Evolutionary conservation across 2,888 invertebrate genomes (phyloP).

Genomic region (Agrotis segetum): DNA sequence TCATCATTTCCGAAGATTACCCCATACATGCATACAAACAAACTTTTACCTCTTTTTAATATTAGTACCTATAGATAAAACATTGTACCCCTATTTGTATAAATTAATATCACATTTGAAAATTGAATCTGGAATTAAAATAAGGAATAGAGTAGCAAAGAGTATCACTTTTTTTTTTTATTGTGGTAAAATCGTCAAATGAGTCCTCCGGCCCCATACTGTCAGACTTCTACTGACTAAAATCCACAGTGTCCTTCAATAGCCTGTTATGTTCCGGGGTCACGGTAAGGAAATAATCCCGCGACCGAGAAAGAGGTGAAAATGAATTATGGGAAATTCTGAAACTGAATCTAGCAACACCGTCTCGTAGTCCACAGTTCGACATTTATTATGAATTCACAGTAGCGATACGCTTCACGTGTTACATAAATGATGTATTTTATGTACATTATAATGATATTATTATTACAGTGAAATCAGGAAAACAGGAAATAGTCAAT

Average conservation of each 20-base stretch:
- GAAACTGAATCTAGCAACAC: not conserved
- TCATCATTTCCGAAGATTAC: too few relatives aligned
- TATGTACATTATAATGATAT: constrained; percentile 43
- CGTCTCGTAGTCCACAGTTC: constrained; percentile 26
- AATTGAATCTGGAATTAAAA: not conserved
- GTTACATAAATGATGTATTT: constrained; percentile 56
- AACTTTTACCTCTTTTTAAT: too few relatives aligned
- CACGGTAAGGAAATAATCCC: too few relatives aligned
- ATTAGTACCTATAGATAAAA: too few relatives aligned
- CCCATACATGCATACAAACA: too few relatives aligned
- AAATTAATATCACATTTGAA: not conserved
- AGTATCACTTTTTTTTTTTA: not conserved
- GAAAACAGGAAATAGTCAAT: constrained; percentile 58
- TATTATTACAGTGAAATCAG: constrained; percentile 47
- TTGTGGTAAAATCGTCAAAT: too few relatives aligned
- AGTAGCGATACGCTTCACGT: constrained; percentile 59
- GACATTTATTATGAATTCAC: constrained; percentile 48
- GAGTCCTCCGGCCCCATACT: too few relatives aligned
- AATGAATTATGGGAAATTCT: not conserved
- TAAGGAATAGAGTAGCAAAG: not conserved
- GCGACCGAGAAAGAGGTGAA: too few relatives aligned
- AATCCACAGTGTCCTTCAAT: too few relatives aligned
- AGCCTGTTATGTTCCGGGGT: too few relatives aligned
- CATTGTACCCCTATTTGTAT: too few relatives aligned
- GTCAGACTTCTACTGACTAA: too few relatives aligned